Percentiles rank a stretch among this genome's conserved stretches.
Evolutionary conservation across 1,140 invertebrate species (phyloP).

Genomic region (Chlorops oryzae): DNA sequence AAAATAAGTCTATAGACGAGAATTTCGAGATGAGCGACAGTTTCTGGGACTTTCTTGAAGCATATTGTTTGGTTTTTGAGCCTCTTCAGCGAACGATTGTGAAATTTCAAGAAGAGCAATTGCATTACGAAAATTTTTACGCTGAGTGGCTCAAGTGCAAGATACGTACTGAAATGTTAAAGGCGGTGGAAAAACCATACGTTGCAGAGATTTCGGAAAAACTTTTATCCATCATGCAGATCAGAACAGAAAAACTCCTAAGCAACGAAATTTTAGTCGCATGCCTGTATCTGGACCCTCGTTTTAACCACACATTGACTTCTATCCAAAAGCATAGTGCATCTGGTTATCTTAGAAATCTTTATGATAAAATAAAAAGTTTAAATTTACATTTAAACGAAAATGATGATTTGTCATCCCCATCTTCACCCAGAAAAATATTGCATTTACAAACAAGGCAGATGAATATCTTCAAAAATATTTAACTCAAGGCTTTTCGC

Average conservation of each 20-base stretch:
- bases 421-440: too few relatives aligned
- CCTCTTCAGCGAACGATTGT: slow-evolving; percentile 12
- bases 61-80: slow-evolving; percentile 4
- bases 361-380: too few relatives aligned
- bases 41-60: slow-evolving; percentile 15
- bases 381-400: too few relatives aligned
- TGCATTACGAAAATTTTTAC: slow-evolving; percentile 17
- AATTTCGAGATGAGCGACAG: slow-evolving; percentile 5
- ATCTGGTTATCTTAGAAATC: too few relatives aligned
- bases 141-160: slow-evolving; percentile 14
- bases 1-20: slow-evolving; percentile 6
- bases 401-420: too few relatives aligned
- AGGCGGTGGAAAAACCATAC: too few relatives aligned
- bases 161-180: slow-evolving; percentile 13
- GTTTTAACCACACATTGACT: slow-evolving; percentile 14
- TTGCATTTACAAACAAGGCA: too few relatives aligned
- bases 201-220: slow-evolving; percentile 1
- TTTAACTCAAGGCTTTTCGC: too few relatives aligned
- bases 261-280: not conserved
- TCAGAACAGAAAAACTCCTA: not conserved
- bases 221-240: slow-evolving; percentile 5
- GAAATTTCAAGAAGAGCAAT: slow-evolving; percentile 13
- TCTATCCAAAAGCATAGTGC: too few relatives aligned
- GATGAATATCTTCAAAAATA: too few relatives aligned
- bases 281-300: slow-evolving; percentile 15